These are phyloP conservation scores for Natrix natrix DNA, from an alignment of 2,797 vertebrate genomes.

Conservation along the genomic window DNA sequence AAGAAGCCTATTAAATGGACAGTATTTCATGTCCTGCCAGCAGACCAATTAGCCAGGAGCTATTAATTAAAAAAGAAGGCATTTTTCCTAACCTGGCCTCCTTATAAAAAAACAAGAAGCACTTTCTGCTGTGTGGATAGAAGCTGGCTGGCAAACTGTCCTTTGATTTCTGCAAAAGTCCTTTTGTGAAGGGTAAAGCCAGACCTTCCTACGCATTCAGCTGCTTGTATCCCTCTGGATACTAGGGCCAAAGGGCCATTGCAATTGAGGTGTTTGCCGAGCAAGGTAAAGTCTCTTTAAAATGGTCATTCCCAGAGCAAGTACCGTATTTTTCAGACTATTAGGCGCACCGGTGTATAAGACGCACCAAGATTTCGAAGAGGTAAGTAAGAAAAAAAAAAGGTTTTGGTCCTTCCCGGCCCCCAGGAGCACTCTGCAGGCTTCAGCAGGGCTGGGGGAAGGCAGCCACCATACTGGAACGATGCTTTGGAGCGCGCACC, in stretches of 20 bases:
- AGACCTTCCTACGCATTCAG: neutral
- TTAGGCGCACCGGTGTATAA: no score
- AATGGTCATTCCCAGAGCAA: neutral
- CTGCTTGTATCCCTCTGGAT: constrained; percentile 13
- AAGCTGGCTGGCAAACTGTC: constrained; percentile 17
- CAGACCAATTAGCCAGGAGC: constrained; percentile 45
- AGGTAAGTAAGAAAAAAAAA: no score
- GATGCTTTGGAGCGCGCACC: no score
- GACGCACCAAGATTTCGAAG: no score
- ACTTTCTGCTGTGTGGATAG: constrained; percentile 24
- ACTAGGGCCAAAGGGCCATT: neutral
- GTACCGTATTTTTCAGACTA: no score
- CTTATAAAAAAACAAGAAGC: constrained; percentile 15
- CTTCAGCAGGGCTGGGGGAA: no score
- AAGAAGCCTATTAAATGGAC: constrained; percentile 28
- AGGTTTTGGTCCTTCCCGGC: no score
- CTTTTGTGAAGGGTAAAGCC: constrained; percentile 22
- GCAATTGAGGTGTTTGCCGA: neutral
- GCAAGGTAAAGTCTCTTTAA: neutral
- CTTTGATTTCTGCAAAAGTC: constrained; percentile 31
- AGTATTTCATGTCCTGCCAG: constrained; percentile 40
- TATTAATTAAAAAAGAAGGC: constrained; percentile 59
- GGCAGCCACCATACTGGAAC: no score
- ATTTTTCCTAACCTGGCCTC: constrained; percentile 49
- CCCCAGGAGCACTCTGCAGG: no score